These are phyloP conservation scores for Chiloscyllium plagiosum DNA, from an alignment of 2,113 vertebrate species.

Conservation along the genomic window DNA sequence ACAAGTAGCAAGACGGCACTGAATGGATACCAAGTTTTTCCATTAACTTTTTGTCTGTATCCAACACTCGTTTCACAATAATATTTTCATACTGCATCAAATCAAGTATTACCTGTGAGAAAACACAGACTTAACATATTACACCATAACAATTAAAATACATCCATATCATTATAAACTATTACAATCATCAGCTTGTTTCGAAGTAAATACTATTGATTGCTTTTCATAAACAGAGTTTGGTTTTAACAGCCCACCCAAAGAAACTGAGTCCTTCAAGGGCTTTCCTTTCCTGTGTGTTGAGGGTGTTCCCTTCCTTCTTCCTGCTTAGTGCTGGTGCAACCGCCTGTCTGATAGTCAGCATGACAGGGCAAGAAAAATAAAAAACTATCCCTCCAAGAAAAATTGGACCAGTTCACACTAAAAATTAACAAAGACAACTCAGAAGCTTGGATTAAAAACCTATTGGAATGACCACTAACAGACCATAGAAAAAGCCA, in stretches of 20 bases:
- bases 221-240: not conserved
- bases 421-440: too few relatives aligned
- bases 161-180: not conserved
- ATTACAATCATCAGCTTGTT: not conserved
- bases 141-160: not conserved
- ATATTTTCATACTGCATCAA: conserved; percentile 72
- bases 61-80: conserved; percentile 61
- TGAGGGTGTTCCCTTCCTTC: too few relatives aligned
- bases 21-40: conserved; percentile 62
- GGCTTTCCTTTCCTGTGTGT: too few relatives aligned
- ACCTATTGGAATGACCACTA: too few relatives aligned
- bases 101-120: conserved; percentile 77
- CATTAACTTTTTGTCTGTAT: conserved; percentile 61
- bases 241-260: not conserved
- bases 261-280: not conserved
- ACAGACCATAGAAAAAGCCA: too few relatives aligned
- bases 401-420: too few relatives aligned
- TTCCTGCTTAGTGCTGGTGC: too few relatives aligned
- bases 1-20: conserved; percentile 70
- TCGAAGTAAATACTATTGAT: not conserved
- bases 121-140: not conserved
- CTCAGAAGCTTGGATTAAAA: too few relatives aligned
- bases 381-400: too few relatives aligned
- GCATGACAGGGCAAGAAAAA: too few relatives aligned
- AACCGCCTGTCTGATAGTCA: too few relatives aligned